Evolutionary conservation across 2,113 vertebrate genomes (phyloP).

Genomic region (Sporophila hypoxantha): DNA sequence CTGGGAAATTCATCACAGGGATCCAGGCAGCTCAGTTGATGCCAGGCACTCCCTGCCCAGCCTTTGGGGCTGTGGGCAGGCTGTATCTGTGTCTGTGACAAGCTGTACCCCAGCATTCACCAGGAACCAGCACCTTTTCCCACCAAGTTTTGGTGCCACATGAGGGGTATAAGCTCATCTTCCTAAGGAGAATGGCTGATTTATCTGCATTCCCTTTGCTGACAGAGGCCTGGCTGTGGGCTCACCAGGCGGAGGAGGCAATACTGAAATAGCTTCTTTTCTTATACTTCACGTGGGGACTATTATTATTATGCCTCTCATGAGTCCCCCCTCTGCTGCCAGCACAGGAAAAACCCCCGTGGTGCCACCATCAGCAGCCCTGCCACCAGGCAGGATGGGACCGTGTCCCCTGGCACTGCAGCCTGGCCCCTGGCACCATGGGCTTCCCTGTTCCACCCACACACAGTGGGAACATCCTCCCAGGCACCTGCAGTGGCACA

Average conservation of each 20-base stretch:
- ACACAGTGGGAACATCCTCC: background rate
- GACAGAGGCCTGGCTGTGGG: conserved; percentile 8
- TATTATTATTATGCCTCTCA: background rate
- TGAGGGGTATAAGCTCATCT: background rate
- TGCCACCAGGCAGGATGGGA: background rate
- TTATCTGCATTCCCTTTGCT: conserved; percentile 27
- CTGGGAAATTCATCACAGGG: background rate
- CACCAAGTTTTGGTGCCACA: background rate
- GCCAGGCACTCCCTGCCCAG: background rate
- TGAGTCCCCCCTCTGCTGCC: background rate
- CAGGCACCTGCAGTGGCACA: background rate
- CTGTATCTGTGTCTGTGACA: background rate
- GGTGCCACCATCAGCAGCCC: background rate
- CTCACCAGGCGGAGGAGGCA: conserved; percentile 19
- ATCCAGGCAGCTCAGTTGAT: background rate
- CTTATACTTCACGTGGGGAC: conserved; percentile 6
- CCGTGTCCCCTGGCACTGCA: background rate
- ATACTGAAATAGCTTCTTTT: conserved; percentile 50
- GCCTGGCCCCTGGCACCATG: background rate
- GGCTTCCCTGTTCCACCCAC: background rate
- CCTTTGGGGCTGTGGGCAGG: background rate
- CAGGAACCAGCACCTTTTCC: background rate
- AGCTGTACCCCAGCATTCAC: background rate
- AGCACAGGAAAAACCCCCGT: background rate
- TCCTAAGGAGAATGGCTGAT: background rate